These are phyloP conservation scores for Theristicus caerulescens DNA, from an alignment of 2,113 vertebrate genomes.

Conservation along the genomic window DNA sequence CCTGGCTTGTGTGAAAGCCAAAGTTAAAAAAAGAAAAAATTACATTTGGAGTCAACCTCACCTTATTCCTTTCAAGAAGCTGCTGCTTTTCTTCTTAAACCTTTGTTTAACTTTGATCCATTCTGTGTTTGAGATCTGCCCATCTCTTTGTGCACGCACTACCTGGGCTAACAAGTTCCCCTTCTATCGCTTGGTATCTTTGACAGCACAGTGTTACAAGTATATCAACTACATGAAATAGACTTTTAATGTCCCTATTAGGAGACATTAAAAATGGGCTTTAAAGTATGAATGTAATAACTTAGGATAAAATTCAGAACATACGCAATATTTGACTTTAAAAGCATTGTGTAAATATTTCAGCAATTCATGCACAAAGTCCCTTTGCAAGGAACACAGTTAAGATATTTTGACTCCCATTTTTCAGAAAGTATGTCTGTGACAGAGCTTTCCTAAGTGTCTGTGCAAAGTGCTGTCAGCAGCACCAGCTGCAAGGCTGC, in stretches of 20 bases:
- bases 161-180: neutral
- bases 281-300: neutral
- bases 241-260: neutral
- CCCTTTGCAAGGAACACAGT: neutral
- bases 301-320: neutral
- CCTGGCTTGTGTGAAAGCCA: neutral
- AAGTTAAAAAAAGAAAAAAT: neutral
- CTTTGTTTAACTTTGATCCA: neutral
- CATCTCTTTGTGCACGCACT: neutral
- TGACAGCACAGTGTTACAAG: neutral
- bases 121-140: neutral
- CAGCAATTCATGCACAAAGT: neutral
- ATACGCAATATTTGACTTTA: accelerated
- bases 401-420: neutral
- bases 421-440: neutral
- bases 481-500: neutral
- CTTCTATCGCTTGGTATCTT: neutral
- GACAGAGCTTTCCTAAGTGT: neutral
- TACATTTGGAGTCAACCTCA: neutral
- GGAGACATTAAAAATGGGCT: neutral
- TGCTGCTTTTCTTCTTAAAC: neutral
- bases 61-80: neutral
- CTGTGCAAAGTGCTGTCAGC: neutral
- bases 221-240: neutral
- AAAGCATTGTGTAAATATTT: neutral